Base-by-base conservation (phyloP, 1,140 invertebrate species). In the Drosophila leontia region DNA sequence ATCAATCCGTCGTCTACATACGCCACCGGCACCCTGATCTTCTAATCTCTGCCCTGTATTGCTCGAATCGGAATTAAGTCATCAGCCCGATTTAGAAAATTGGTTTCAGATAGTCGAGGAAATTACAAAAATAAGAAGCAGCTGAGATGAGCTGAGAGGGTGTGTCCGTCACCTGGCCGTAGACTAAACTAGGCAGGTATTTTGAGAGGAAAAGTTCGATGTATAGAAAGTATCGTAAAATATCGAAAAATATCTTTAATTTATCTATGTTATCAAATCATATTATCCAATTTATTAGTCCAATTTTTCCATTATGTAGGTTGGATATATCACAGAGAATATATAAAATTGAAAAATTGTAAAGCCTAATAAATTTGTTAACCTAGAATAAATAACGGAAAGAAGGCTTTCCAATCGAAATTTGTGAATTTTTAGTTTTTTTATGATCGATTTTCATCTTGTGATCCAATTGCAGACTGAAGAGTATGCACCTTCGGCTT, bases 21-120 rank as follows among this genome's bases (percentile, higher is more conserved):
- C 37, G 29, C 23, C 23, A 48, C 23, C 29, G 23, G 13, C 53
- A 59, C 65, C 67, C 65, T 59, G 53, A 72, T 72, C 67, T 59
- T 32, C 32, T 74, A 60, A 74, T 74, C 70, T 44, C 29, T 60
- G 44, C 68, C 67, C 53, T 45, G 53, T 50, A 72, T 50, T 71
- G 26, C 44, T 44, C 32, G 19, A n/a, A 59, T 74, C 44, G 70
- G 47, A 74, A 74, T 74, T 74, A 74, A 74, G 70, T 74, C 70
- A 74, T 72, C 70, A 48, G 42, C 29, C 55, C 15, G 70, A 60
- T 74, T 74, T 74, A 74, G 70, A 50, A 60, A 72, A 74, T 60
- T 47, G 70, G n/a, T 42, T 74, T 57, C 37, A 39, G 55, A 72
- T 72, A 60, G 45, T 51, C 53, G 2, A n/a, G 9, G 17, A 7